phyloP scores from a whole-genome alignment of 2,113 vertebrate genomes.

The Tautogolabrus adspersus region DNA sequence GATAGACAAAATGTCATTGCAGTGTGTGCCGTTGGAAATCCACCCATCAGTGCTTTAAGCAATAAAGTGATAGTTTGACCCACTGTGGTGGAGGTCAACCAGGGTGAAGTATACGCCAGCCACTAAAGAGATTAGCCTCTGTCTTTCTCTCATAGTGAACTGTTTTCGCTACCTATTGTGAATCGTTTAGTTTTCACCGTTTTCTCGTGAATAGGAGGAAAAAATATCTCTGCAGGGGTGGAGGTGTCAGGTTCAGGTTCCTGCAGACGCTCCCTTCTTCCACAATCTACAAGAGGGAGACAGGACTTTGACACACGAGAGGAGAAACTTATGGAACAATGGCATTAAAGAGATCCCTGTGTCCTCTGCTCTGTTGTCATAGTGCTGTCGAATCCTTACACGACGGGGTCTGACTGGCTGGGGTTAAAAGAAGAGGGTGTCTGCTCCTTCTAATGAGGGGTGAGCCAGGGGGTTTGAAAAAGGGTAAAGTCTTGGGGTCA shows the following conservation, averaged over 20 bases:
- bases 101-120: slow-evolving; percentile 2
- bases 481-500: slow-evolving; percentile 73
- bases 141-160: slow-evolving; percentile 17
- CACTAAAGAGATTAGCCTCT: slow-evolving; percentile 31
- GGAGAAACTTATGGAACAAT: slow-evolving; percentile 47
- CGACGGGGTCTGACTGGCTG: slow-evolving; percentile 36
- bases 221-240: slow-evolving; percentile 19
- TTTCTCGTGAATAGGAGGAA: slow-evolving; percentile 7
- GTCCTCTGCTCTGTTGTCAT: slow-evolving; percentile 73
- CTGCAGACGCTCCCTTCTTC: slow-evolving; percentile 27
- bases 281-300: slow-evolving; percentile 55
- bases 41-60: slow-evolving; percentile 40
- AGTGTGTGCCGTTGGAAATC: slow-evolving; percentile 26
- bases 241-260: slow-evolving; percentile 68
- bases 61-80: slow-evolving; percentile 57
- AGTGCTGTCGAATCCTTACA: slow-evolving; percentile 55
- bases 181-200: slow-evolving; percentile 6
- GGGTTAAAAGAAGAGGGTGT: slow-evolving; percentile 27
- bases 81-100: slow-evolving; percentile 34
- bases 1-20: slow-evolving; percentile 18
- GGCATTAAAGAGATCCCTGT: slow-evolving; percentile 65
- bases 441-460: slow-evolving; percentile 45
- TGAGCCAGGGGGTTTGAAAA: slow-evolving; percentile 36
- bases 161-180: slow-evolving; percentile 9
- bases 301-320: slow-evolving; percentile 31